phyloP scores from a whole-genome alignment of 2,797 vertebrate species.

The Megalops cyprinoides region DNA sequence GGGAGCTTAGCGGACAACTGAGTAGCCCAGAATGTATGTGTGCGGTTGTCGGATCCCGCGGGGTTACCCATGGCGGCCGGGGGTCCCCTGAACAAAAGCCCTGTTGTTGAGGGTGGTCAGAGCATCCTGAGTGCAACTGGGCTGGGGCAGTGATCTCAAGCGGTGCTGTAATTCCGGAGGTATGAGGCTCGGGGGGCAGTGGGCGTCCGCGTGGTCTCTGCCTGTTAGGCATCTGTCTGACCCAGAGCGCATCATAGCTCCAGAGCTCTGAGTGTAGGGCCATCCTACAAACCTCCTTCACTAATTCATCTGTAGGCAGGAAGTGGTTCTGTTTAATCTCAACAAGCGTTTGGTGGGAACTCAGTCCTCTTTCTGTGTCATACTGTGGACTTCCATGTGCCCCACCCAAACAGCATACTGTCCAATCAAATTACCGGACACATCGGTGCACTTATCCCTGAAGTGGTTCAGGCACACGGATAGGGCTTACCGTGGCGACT shows the following conservation, averaged over 20 bases:
- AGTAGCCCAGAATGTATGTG: constrained; percentile 51
- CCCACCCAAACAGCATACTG: not conserved
- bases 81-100: constrained; percentile 58
- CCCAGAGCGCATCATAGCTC: not conserved
- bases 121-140: constrained; percentile 37
- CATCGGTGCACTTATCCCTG: too few species aligned
- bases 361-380: not conserved
- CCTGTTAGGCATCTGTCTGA: constrained; percentile 26
- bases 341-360: too few species aligned
- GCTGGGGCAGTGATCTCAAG: constrained; percentile 53
- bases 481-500: constrained; percentile 78
- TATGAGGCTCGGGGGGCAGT: constrained; percentile 32
- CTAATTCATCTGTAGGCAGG: not conserved
- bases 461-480: too few species aligned
- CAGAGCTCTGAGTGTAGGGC: not conserved
- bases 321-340: too few species aligned
- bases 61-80: constrained; percentile 44
- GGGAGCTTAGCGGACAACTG: constrained; percentile 54
- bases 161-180: constrained; percentile 15
- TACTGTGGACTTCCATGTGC: not conserved
- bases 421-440: not conserved
- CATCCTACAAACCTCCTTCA: not conserved
- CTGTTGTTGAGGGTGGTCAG: constrained; percentile 39
- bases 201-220: constrained; percentile 38
- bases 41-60: constrained; percentile 63